Base-by-base conservation (phyloP, 2,888 invertebrate genomes). In the Drosophila dives region DNA sequence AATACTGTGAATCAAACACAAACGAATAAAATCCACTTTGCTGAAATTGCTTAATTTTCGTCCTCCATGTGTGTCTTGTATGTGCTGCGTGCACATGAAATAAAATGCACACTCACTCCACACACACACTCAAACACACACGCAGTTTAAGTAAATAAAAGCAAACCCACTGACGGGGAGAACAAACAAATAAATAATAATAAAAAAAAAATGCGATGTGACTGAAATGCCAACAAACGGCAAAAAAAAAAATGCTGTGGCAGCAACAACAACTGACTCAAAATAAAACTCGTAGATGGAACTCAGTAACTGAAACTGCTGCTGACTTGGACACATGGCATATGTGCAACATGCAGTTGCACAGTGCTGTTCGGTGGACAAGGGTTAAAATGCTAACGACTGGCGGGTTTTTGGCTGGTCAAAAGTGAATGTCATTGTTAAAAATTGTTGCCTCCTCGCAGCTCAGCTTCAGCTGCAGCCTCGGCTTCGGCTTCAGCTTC, bases 141-240 rank as follows among this genome's bases (percentile, higher is more conserved):
- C 72, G 70, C 72, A 73, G 68, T 77, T 77, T 65, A 75, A 79
- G 82, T 69, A 84, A 86, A 88, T 86, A 86, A 77, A 81, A 64
- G 68, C 64, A 33, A 15, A 50, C 33, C 61, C 56, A 61, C 40
- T 62, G 49, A 33, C 36, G 11, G 59, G 33, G 15, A 49, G 29
- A 49, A 54, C 20, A 45, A 64, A 42, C 32, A 45, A 48, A 53
- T 51, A 65, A 64, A 54, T 66, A 67, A 65, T 53, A n/a, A 26
- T 45, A 45, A 45, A 45, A 29, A 29, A 29, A 29, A 29, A 29
- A 29, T 29, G 29, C 42, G 20, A 42, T 59, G 32, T 58, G 23
- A 53, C 54, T 70, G 50, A 73, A 83, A 77, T 81, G 67, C 72
- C 80, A 86, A 62, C 69, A 78, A 82, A 80, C 59, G 75, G 40